Percentiles rank a stretch among this genome's conserved stretches.
Conservation (phyloP, 2,888 invertebrate species). For the Apotomis betuletana region DNA sequence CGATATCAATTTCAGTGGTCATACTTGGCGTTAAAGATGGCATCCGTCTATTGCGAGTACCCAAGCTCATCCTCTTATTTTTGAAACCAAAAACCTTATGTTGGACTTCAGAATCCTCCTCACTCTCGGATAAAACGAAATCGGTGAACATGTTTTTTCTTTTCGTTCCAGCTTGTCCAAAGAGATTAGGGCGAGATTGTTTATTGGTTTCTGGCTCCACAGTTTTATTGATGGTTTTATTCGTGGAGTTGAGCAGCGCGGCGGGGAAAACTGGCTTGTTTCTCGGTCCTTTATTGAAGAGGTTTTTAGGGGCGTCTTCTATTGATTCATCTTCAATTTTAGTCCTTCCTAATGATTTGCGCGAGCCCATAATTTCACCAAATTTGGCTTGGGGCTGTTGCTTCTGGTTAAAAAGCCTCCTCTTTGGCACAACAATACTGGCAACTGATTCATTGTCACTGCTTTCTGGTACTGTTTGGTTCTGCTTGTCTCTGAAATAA, state of each 20-base stretch:
- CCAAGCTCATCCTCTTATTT: constrained; percentile 51
- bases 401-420: constrained; percentile 68
- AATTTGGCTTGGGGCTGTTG: constrained; percentile 60
- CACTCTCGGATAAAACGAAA: constrained; percentile 71
- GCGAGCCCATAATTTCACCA: constrained; percentile 54
- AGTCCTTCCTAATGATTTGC: constrained; percentile 60
- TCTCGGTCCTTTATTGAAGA: constrained; percentile 59
- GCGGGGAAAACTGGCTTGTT: constrained; percentile 64
- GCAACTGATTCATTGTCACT: constrained; percentile 72
- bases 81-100: constrained; percentile 64
- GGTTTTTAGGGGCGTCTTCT: constrained; percentile 57
- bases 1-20: constrained; percentile 70
- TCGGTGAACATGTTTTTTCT: constrained; percentile 71
- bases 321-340: constrained; percentile 53
- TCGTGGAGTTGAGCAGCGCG: constrained; percentile 63
- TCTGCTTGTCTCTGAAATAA: constrained; percentile 60
- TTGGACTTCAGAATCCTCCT: constrained; percentile 70
- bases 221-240: constrained; percentile 65
- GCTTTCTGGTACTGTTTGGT: constrained; percentile 66
- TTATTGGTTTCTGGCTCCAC: constrained; percentile 56
- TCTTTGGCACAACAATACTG: constrained; percentile 72
- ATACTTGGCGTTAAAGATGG: constrained; percentile 62
- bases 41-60: constrained; percentile 51
- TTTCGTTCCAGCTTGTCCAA: constrained; percentile 61
- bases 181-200: constrained; percentile 61